Conservation (phyloP, 2,113 vertebrate species). For the Lophochroa leadbeateri region DNA sequence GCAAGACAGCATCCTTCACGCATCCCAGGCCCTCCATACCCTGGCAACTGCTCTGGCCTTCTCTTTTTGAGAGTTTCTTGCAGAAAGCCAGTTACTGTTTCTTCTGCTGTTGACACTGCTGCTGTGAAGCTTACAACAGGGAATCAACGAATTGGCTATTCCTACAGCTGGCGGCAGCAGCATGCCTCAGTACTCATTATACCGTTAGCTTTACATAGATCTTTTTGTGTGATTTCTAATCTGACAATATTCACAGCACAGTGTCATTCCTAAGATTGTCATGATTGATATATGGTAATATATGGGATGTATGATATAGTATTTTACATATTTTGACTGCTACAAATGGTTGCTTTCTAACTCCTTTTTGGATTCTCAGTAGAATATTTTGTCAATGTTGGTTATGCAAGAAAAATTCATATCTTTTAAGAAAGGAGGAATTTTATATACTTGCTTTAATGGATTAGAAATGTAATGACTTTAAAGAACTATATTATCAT, state of each 20-base stretch:
- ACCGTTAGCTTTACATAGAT: background rate
- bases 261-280: background rate
- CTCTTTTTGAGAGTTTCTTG: background rate
- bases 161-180: background rate
- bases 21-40: too few relatives aligned
- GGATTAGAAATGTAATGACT: background rate
- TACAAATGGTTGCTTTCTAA: slow-evolving; percentile 8
- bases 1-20: background rate
- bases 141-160: background rate
- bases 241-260: background rate
- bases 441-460: background rate
- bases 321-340: background rate
- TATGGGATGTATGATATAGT: background rate
- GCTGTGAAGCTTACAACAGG: background rate
- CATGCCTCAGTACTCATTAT: background rate
- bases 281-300: slow-evolving; percentile 7
- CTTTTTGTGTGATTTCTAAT: background rate
- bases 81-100: background rate
- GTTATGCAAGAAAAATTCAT: background rate
- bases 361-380: background rate
- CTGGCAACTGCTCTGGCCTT: background rate
- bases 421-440: background rate
- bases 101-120: background rate
- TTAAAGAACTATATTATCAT: background rate
- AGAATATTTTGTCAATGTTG: background rate